phyloP scores from a whole-genome alignment of 2,797 vertebrate species.

The Gadopsis bispinosus region DNA sequence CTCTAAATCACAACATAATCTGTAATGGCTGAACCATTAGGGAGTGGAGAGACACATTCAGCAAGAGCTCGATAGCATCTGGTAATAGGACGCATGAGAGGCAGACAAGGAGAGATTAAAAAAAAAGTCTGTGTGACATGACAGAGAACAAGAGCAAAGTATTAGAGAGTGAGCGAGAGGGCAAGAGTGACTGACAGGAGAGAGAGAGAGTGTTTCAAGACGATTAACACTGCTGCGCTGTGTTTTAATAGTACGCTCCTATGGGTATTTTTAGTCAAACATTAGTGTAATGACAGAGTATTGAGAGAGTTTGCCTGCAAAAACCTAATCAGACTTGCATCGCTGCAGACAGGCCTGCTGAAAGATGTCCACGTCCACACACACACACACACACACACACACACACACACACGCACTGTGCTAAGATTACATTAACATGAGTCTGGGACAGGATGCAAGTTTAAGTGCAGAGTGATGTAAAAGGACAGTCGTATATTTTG shows the following conservation, averaged over 20 bases:
- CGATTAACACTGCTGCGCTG: conserved; percentile 64
- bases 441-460: conserved; percentile 50
- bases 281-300: conserved; percentile 72
- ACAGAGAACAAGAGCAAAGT: conserved; percentile 62
- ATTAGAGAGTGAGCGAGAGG: conserved; percentile 58
- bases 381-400: conserved; percentile 37
- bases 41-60: conserved; percentile 59
- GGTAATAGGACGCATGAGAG: conserved; percentile 70
- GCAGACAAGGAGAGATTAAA: conserved; percentile 19
- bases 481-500: conserved; percentile 28
- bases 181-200: conserved; percentile 62
- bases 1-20: conserved; percentile 61
- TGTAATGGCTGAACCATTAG: conserved; percentile 58
- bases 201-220: conserved; percentile 56
- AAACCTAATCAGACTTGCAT: conserved; percentile 68
- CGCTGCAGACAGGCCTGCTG: conserved; percentile 59
- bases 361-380: conserved; percentile 38
- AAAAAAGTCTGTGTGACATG: conserved; percentile 58
- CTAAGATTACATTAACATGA: conserved; percentile 52
- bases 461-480: conserved; percentile 35
- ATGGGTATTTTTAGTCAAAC: conserved; percentile 71
- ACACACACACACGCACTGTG: conserved; percentile 33
- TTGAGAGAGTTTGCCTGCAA: conserved; percentile 51
- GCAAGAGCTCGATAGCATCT: conserved; percentile 69
- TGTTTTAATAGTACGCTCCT: conserved; percentile 64